Percentiles rank a stretch among this genome's conserved stretches.
These are phyloP conservation scores for Gila orcuttii DNA, from an alignment of 2,113 vertebrate genomes.

Conservation along the genomic window DNA sequence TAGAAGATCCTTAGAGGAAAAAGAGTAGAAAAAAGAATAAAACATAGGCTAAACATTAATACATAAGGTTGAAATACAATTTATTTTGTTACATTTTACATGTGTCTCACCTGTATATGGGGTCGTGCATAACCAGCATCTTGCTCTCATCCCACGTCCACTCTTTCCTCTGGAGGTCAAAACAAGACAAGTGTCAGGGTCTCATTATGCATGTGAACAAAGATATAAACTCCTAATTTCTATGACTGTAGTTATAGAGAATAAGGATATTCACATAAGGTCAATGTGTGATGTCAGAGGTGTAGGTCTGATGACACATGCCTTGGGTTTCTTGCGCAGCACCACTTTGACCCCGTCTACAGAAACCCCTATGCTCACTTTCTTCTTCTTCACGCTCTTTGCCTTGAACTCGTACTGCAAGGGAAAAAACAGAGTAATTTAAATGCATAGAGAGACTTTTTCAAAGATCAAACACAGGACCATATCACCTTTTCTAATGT, in stretches of 20 bases:
- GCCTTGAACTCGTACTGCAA: constrained; percentile 91
- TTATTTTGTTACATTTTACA: not conserved
- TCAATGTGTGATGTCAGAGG: not conserved
- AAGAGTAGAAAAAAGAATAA: not conserved
- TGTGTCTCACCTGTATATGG: constrained; percentile 79
- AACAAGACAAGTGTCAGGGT: constrained; percentile 18
- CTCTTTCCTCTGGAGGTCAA: constrained; percentile 81
- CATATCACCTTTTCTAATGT: not conserved
- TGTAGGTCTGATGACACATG: constrained; percentile 26
- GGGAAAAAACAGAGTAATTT: constrained; percentile 18
- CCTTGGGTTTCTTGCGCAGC: constrained; percentile 87
- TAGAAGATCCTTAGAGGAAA: constrained; percentile 83
- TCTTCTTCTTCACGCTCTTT: constrained; percentile 90
- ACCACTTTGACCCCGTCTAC: constrained; percentile 83
- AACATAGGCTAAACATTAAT: not conserved
- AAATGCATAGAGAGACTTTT: not conserved
- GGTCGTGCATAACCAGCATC: constrained; percentile 85
- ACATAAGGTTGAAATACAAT: not conserved
- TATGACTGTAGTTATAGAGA: not conserved
- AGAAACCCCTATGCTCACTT: constrained; percentile 86
- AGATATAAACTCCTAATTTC: not conserved
- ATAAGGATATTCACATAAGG: not conserved
- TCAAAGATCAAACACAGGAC: not conserved
- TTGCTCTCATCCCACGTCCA: constrained; percentile 85
- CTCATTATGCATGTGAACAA: not conserved